These are phyloP conservation scores for Agapostemon virescens DNA, from an alignment of 2,888 invertebrate species.

Conservation along the genomic window DNA sequence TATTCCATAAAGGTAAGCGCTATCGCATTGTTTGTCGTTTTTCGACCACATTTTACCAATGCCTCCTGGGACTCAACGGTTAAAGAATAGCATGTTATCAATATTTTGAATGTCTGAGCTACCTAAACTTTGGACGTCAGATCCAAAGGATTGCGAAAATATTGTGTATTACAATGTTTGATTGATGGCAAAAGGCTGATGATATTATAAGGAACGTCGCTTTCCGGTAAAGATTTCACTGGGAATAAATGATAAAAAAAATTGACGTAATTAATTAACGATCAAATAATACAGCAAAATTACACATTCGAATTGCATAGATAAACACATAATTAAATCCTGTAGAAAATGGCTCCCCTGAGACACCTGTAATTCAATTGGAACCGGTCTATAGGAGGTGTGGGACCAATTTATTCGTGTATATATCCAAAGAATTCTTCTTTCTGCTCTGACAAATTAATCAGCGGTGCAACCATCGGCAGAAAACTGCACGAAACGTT, in stretches of 20 bases:
- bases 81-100: too few relatives aligned
- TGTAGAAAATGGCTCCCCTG: constrained; percentile 4
- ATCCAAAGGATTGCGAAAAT: too few relatives aligned
- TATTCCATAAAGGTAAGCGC: too few relatives aligned
- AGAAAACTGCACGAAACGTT: neutral
- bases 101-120: too few relatives aligned
- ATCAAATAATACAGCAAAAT: neutral
- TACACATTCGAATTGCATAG: neutral
- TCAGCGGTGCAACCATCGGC: neutral
- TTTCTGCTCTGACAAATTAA: constrained; percentile 15
- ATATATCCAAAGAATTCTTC: constrained; percentile 27
- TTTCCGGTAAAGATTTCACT: neutral
- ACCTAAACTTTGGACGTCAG: too few relatives aligned
- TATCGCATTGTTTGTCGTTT: too few relatives aligned
- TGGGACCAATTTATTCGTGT: constrained; percentile 6
- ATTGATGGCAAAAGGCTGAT: neutral
- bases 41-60: too few relatives aligned
- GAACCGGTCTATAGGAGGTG: neutral
- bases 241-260: neutral
- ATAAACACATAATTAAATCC: constrained; percentile 31
- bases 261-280: neutral
- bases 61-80: too few relatives aligned
- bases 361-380: constrained; percentile 8
- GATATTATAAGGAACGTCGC: neutral
- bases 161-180: neutral